A percentile compares a stretch with the other conserved stretches of the same genome.
Evolutionary conservation across 23 tunicate species (phyloP).

Genomic region (Styela clava): DNA sequence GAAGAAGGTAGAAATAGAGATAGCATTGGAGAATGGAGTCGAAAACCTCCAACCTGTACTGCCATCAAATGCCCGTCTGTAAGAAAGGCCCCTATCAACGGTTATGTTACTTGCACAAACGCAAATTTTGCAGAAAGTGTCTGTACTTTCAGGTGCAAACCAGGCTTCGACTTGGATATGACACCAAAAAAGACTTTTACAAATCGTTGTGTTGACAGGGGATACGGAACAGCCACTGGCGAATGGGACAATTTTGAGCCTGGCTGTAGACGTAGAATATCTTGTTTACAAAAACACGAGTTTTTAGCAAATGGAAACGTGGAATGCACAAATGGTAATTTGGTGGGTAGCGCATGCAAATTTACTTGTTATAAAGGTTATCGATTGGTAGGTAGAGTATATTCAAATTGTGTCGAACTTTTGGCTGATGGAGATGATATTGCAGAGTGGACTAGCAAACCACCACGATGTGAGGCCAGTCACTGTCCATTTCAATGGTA

Average conservation of each 20-base stretch:
- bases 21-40: background rate
- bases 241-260: slow-evolving; percentile 2
- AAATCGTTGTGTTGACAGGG: background rate
- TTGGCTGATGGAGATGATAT: slow-evolving; percentile 7
- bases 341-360: slow-evolving; percentile 8
- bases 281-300: background rate
- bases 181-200: slow-evolving; percentile 1
- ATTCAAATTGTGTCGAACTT: background rate
- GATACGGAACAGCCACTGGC: background rate
- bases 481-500: background rate
- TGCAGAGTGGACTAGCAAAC: slow-evolving; percentile 11
- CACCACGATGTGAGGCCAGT: slow-evolving; percentile 15
- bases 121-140: slow-evolving; percentile 5
- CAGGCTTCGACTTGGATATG: slow-evolving; percentile 5
- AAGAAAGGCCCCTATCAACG: slow-evolving; percentile 3
- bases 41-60: background rate
- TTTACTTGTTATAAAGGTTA: slow-evolving; percentile 21
- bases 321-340: slow-evolving; percentile 6
- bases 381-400: background rate
- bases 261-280: background rate
- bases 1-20: background rate
- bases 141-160: slow-evolving; percentile 14
- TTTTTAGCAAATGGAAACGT: background rate
- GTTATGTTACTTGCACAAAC: background rate
- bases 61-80: slow-evolving; percentile 5